Conservation (phyloP, 1,140 invertebrate genomes). For the Pachyrhynchus sulphureomaculatus region DNA sequence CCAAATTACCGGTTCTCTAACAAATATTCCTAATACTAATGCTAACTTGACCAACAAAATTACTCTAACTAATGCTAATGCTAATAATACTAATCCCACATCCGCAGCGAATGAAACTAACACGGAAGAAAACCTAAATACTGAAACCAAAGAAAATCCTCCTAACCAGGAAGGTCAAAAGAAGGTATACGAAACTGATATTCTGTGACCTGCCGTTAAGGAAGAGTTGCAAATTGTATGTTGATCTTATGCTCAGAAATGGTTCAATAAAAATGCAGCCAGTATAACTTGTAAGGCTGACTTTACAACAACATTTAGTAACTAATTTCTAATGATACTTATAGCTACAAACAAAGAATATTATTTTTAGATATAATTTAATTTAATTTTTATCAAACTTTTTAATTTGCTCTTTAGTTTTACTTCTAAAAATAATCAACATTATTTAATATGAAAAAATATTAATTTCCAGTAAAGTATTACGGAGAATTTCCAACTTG, state of each 20-base stretch:
- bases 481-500: no score
- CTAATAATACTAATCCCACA: constrained; percentile 36
- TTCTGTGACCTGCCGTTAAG: constrained; percentile 66
- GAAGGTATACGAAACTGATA: constrained; percentile 86
- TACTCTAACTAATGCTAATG: constrained; percentile 39
- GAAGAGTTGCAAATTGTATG: constrained; percentile 41
- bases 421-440: no score
- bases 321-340: no score
- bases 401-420: no score
- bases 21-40: constrained; percentile 56
- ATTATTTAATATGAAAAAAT: no score
- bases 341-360: no score
- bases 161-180: constrained; percentile 47
- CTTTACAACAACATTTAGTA: no score
- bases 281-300: no score
- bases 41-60: constrained; percentile 41
- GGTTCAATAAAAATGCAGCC: constrained; percentile 5
- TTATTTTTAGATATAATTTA: no score
- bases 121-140: constrained; percentile 26
- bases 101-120: constrained; percentile 40
- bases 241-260: constrained; percentile 29
- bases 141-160: constrained; percentile 50
- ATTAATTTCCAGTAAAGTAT: no score
- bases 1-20: constrained; percentile 63
- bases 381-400: no score